A percentile compares a stretch with the other conserved stretches of the same genome.
These are phyloP conservation scores for Neodiprion pinetum DNA, from an alignment of 1,140 invertebrate genomes.

Conservation along the genomic window DNA sequence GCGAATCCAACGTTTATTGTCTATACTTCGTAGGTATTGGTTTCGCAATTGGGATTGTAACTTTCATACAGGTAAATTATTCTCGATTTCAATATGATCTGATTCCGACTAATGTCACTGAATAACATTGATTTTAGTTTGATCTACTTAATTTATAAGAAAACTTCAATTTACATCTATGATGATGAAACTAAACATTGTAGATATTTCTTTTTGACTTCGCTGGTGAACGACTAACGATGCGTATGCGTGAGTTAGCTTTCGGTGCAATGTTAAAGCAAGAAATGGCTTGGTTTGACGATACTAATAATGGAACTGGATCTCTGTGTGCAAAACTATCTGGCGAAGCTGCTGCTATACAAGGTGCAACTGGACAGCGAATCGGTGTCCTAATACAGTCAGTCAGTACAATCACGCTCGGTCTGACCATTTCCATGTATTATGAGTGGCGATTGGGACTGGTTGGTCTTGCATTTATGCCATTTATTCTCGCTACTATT, in stretches of 20 bases:
- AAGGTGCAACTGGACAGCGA: slow-evolving; percentile 78
- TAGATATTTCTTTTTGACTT: slow-evolving; percentile 67
- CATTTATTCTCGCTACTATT: slow-evolving; percentile 69
- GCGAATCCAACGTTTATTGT: slow-evolving; percentile 65
- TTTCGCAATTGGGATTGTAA: slow-evolving; percentile 67
- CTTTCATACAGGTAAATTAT: slow-evolving; percentile 67
- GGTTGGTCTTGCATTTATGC: slow-evolving; percentile 72
- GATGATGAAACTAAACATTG: not conserved
- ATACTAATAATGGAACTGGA: slow-evolving; percentile 71
- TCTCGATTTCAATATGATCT: not conserved
- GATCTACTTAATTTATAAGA: no score
- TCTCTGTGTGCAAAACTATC: slow-evolving; percentile 74
- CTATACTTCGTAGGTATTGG: slow-evolving; percentile 73
- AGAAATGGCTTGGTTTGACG: slow-evolving; percentile 80
- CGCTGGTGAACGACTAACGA: slow-evolving; percentile 76
- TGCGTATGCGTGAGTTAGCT: slow-evolving; percentile 67
- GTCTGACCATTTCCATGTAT: slow-evolving; percentile 70
- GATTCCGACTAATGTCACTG: no score
- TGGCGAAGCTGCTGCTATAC: slow-evolving; percentile 76
- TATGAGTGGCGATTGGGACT: slow-evolving; percentile 79
- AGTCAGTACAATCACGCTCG: slow-evolving; percentile 68
- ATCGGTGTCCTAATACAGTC: slow-evolving; percentile 75
- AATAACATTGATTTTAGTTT: no score
- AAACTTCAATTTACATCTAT: no score
- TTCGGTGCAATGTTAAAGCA: slow-evolving; percentile 74